Conservation (phyloP, 2,797 vertebrate genomes). For the Thalassophryne amazonica region DNA sequence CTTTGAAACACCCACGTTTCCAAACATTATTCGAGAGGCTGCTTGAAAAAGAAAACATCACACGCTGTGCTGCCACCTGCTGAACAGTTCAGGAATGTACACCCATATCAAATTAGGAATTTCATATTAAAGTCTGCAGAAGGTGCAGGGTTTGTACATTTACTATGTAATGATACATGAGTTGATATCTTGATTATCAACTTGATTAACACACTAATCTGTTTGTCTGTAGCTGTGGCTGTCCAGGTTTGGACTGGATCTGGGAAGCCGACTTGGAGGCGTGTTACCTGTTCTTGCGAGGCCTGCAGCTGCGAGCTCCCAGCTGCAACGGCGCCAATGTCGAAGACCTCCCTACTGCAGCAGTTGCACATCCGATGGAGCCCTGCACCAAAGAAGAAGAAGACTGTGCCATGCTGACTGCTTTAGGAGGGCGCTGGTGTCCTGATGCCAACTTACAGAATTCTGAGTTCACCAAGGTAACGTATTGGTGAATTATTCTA, state of each 20-base stretch:
- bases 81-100: too few relatives aligned
- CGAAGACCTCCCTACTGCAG: constrained; percentile 60
- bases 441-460: constrained; percentile 66
- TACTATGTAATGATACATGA: too few relatives aligned
- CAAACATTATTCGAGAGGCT: too few relatives aligned
- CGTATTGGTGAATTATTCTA: constrained; percentile 12
- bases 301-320: constrained; percentile 76
- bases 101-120: too few relatives aligned
- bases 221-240: constrained; percentile 73
- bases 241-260: constrained; percentile 80
- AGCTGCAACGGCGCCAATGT: constrained; percentile 60
- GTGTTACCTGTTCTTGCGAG: constrained; percentile 83
- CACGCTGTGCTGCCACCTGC: too few relatives aligned
- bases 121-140: too few relatives aligned
- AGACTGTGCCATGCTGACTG: constrained; percentile 72
- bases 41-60: too few relatives aligned
- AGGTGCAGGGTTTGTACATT: too few relatives aligned
- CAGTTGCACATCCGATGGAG: constrained; percentile 4
- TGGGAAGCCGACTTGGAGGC: constrained; percentile 91
- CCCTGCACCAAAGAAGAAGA: constrained; percentile 65
- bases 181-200: too few relatives aligned
- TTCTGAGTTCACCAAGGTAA: constrained; percentile 84
- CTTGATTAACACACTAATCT: neutral
- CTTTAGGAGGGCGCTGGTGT: constrained; percentile 67
- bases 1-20: too few relatives aligned